Evolutionary conservation across 2,888 invertebrate genomes (phyloP), one percentile per base, ranked within the genome.

Genomic region (Holacanthella duospinosa): DNA sequence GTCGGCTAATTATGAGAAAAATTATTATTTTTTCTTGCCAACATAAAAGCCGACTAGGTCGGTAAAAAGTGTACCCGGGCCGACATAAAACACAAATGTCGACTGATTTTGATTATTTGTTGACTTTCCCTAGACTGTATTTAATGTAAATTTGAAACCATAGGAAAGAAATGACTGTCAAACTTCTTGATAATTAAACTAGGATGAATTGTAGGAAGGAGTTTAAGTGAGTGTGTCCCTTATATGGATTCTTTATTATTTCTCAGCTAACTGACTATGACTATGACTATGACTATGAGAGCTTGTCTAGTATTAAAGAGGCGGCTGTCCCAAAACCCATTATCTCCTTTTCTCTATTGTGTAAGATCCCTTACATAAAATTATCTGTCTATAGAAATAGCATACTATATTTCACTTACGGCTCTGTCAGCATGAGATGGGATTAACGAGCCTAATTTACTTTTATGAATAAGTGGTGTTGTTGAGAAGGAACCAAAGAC

Each of bases 391-490:
- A 9, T 48, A 48, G 48, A 21, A 9, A n/a, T 21, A 9, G 19
- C 21, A n/a, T 21, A 48, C 19, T 48, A 48, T 48, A 48, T 48
- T 48, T 48, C 48, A 48, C 48, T 48, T 48, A 48, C 4, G 48
- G 4, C 48, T 36, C 4, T 48, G 48, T 48, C 48, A 48, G 48
- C 48, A 48, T 48, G 48, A 21, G 48, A 48, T 4, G 48, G 48
- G 48, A 48, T 48, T 48, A 48, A 48, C 48, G 48, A 48, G 48
- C 48, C 48, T 48, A 48, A 48, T 48, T 48, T 48, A 48, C 48
- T 48, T 48, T 48, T 48, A 48, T 48, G 48, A 48, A 48, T 48
- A 21, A 36, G 16, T n/a, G n/a, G n/a, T n/a, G n/a, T n/a, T n/a
- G n/a, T n/a, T n/a, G n/a, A n/a, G n/a, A n/a, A n/a, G n/a, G n/a